These are phyloP conservation scores for Pithecia hirsuta DNA, from an alignment of 2,797 vertebrate species.

Conservation along the genomic window DNA sequence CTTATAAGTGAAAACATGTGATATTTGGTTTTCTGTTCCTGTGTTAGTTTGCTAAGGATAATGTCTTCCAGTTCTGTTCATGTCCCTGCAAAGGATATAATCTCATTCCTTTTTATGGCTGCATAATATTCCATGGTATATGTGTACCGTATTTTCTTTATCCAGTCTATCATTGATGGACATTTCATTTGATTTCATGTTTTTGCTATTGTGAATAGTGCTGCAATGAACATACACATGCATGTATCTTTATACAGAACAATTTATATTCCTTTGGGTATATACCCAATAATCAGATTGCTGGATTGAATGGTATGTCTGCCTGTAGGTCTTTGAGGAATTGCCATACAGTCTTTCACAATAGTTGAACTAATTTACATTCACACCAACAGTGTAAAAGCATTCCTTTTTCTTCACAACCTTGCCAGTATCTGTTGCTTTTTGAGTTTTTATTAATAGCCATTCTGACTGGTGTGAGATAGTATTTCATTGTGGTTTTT, in stretches of 20 bases:
- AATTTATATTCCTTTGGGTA: not conserved
- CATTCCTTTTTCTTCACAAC: not conserved
- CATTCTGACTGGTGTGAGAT: not conserved
- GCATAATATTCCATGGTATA: not conserved
- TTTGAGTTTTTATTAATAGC: not conserved
- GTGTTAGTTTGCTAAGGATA: not conserved
- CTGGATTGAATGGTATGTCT: not conserved
- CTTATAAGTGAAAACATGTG: not conserved
- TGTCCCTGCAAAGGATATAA: not conserved
- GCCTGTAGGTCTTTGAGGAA: not conserved
- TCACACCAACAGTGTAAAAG: not conserved
- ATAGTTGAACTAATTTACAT: not conserved
- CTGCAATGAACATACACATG: not conserved
- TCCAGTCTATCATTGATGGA: not conserved
- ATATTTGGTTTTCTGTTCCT: not conserved
- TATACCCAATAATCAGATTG: not conserved
- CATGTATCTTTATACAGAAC: not conserved
- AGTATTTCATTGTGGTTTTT: not conserved
- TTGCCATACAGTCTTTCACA: not conserved
- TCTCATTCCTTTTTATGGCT: not conserved
- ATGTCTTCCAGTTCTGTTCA: not conserved
- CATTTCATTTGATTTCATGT: not conserved
- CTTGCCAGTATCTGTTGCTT: not conserved
- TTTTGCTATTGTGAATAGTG: not conserved
- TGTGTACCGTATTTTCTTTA: not conserved